These are phyloP conservation scores for Onthophagus sagittarius DNA, from an alignment of 2,888 invertebrate genomes.

Conservation along the genomic window DNA sequence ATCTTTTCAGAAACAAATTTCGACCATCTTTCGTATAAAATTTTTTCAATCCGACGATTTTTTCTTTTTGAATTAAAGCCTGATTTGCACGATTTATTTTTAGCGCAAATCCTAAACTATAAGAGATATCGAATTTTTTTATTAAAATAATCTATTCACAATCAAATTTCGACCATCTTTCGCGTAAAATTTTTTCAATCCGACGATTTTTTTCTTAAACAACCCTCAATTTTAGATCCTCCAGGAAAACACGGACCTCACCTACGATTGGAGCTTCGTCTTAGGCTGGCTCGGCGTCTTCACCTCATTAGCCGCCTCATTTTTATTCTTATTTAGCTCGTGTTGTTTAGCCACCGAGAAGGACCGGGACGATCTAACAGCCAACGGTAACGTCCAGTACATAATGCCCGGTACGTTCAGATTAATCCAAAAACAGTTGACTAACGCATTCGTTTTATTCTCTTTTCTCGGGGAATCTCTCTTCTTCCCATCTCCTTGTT, in stretches of 20 bases:
- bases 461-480: too few relatives aligned
- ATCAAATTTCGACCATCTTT: too few relatives aligned
- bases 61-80: too few relatives aligned
- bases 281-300: conserved; percentile 79
- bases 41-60: too few relatives aligned
- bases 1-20: too few relatives aligned
- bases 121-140: too few relatives aligned
- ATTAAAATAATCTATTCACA: too few relatives aligned
- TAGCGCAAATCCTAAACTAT: too few relatives aligned
- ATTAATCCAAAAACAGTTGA: conserved; percentile 25
- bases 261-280: conserved; percentile 85
- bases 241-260: conserved; percentile 66
- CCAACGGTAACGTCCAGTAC: conserved; percentile 72
- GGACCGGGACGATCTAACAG: conserved; percentile 61
- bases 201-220: conserved; percentile 14
- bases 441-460: conserved; percentile 6
- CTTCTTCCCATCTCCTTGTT: too few relatives aligned
- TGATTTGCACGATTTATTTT: too few relatives aligned
- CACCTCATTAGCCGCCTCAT: conserved; percentile 68
- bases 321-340: conserved; percentile 76
- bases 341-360: conserved; percentile 75
- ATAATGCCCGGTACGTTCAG: conserved; percentile 73
- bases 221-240: conserved; percentile 65
- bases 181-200: too few relatives aligned
- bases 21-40: too few relatives aligned